A percentile compares a stretch with the other conserved stretches of the same genome.
Conservation (phyloP, 1,140 invertebrate species). For the Luehdorfia chinensis region DNA sequence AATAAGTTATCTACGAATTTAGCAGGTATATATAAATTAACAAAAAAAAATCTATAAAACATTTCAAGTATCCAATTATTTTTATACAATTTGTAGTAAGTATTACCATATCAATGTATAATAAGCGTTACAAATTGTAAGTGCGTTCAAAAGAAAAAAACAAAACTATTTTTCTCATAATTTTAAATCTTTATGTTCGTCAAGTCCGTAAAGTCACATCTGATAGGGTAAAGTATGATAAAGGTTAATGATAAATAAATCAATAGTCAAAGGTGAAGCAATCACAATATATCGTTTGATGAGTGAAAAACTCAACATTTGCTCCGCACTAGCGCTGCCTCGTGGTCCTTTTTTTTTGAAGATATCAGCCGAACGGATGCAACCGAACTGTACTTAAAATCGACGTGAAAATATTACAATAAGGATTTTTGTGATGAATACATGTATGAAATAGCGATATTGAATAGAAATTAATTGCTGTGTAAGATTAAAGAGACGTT, state of each 20-base stretch:
- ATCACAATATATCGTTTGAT: neutral
- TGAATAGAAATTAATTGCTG: neutral
- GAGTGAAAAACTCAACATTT: neutral
- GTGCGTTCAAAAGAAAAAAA: neutral
- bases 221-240: too few relatives aligned
- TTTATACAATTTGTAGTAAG: slow-evolving; percentile 5
- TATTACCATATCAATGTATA: slow-evolving; percentile 7
- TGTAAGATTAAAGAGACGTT: neutral
- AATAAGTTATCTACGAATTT: too few relatives aligned
- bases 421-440: neutral
- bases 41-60: too few relatives aligned
- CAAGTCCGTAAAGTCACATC: slow-evolving; percentile 10
- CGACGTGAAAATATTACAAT: neutral
- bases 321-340: neutral
- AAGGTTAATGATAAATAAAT: too few relatives aligned
- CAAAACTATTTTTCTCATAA: neutral
- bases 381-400: slow-evolving; percentile 10
- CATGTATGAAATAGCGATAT: slow-evolving; percentile 1
- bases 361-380: slow-evolving; percentile 12
- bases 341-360: neutral
- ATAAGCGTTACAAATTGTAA: neutral
- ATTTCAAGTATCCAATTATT: slow-evolving; percentile 2
- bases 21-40: too few relatives aligned
- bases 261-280: slow-evolving; percentile 1
- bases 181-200: slow-evolving; percentile 4